phyloP scores from a whole-genome alignment of 2,113 vertebrate genomes.

The Solenodon paradoxus region DNA sequence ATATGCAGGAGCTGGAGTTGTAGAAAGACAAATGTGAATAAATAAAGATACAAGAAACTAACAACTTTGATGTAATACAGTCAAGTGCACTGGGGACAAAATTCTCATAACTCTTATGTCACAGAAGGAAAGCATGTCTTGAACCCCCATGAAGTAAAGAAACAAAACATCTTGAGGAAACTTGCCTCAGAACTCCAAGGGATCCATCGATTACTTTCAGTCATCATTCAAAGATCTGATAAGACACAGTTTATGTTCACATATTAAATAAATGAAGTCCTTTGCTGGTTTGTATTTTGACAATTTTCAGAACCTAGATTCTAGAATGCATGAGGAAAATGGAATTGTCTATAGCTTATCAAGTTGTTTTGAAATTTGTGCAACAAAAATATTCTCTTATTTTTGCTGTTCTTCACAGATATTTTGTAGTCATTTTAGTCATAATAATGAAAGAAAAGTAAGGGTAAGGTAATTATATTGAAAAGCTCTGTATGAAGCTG shows the following conservation, averaged over 20 bases:
- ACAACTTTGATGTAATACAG: slow-evolving; percentile 13
- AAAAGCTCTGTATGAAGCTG: neutral
- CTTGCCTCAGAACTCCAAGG: neutral
- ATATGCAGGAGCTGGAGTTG: neutral
- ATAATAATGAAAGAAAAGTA: neutral
- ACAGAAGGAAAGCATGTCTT: neutral
- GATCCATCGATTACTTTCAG: neutral
- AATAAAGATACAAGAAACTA: slow-evolving; percentile 27
- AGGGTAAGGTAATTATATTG: neutral
- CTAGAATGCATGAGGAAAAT: neutral
- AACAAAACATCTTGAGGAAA: neutral
- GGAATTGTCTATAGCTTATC: neutral
- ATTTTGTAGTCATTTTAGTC: neutral
- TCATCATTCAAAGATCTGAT: neutral
- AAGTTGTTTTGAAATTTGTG: neutral
- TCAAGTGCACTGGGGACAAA: neutral
- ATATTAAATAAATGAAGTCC: neutral
- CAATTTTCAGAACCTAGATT: neutral
- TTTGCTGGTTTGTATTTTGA: neutral
- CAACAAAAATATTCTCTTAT: neutral
- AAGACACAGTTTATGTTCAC: neutral
- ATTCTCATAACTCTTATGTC: slow-evolving; percentile 27
- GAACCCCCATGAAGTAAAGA: neutral
- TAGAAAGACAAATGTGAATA: slow-evolving; percentile 46
- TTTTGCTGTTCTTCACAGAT: neutral